Evolutionary conservation across 64 coral and sea anemone genomes (phyloP).

Genomic region (Stylophora pistillata): DNA sequence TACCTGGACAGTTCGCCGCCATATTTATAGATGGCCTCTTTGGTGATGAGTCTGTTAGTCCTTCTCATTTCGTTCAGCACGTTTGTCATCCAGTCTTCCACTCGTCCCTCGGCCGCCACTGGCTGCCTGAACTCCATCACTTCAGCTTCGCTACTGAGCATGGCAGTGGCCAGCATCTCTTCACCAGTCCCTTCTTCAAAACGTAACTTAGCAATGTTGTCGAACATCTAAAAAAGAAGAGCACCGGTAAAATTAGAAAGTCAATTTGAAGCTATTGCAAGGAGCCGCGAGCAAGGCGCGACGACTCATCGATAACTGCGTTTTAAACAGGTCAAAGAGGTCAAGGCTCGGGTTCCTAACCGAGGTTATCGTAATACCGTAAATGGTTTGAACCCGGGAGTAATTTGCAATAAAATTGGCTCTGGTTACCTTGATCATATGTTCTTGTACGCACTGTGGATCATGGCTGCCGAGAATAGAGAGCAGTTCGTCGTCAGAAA

Average conservation of each 20-base stretch:
- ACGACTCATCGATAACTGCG: too few relatives aligned
- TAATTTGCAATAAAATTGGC: too few relatives aligned
- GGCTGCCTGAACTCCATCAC: slow-evolving; percentile 96
- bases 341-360: too few relatives aligned
- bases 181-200: slow-evolving; percentile 90
- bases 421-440: slow-evolving; percentile 90
- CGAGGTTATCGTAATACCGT: too few relatives aligned
- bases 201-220: slow-evolving; percentile 93
- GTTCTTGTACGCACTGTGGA: slow-evolving; percentile 95
- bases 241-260: too few relatives aligned
- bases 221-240: slow-evolving; percentile 86
- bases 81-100: slow-evolving; percentile 99
- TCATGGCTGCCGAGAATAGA: slow-evolving; percentile 98
- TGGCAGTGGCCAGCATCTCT: slow-evolving; percentile 84
- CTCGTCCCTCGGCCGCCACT: slow-evolving; percentile 83
- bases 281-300: too few relatives aligned
- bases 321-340: too few relatives aligned
- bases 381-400: too few relatives aligned
- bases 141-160: slow-evolving; percentile 94
- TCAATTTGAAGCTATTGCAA: too few relatives aligned
- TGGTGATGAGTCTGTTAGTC: slow-evolving; percentile 96
- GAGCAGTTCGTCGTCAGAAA: slow-evolving; percentile 96
- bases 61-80: slow-evolving; percentile 99
- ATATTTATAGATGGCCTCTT: slow-evolving; percentile 98
- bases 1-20: slow-evolving; percentile 77